Evolutionary conservation across 2,113 vertebrate genomes (phyloP).

Genomic region (Scopus umbretta): DNA sequence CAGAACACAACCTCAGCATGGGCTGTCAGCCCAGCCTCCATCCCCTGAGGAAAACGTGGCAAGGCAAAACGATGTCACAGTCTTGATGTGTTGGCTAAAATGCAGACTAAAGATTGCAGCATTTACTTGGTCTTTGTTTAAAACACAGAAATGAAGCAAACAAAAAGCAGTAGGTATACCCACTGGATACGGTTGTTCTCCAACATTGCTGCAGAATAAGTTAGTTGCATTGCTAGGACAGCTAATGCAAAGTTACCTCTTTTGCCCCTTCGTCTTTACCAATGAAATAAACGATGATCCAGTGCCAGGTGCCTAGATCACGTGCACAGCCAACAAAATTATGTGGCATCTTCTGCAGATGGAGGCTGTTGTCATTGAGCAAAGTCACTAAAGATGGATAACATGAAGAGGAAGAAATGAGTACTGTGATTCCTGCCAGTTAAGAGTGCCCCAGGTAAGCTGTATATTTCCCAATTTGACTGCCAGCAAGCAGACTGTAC

Average conservation of each 20-base stretch:
- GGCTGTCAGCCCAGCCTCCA: background rate
- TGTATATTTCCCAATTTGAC: background rate
- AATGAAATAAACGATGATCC: background rate
- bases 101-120: background rate
- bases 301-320: background rate
- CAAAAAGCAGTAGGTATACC: background rate
- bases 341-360: background rate
- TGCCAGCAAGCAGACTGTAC: background rate
- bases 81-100: background rate
- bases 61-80: background rate
- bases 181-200: background rate
- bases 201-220: background rate
- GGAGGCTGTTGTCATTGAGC: constrained; percentile 23
- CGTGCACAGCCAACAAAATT: background rate
- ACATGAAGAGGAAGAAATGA: constrained; percentile 42
- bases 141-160: background rate
- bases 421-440: background rate
- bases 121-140: background rate
- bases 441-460: background rate
- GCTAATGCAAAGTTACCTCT: background rate
- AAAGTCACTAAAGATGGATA: constrained; percentile 48
- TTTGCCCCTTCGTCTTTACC: background rate
- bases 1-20: background rate
- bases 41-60: background rate
- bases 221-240: background rate